Percentiles rank a stretch among this genome's conserved stretches.
These are phyloP conservation scores for Notolabrus celidotus DNA, from an alignment of 2,797 vertebrate genomes.

Conservation along the genomic window DNA sequence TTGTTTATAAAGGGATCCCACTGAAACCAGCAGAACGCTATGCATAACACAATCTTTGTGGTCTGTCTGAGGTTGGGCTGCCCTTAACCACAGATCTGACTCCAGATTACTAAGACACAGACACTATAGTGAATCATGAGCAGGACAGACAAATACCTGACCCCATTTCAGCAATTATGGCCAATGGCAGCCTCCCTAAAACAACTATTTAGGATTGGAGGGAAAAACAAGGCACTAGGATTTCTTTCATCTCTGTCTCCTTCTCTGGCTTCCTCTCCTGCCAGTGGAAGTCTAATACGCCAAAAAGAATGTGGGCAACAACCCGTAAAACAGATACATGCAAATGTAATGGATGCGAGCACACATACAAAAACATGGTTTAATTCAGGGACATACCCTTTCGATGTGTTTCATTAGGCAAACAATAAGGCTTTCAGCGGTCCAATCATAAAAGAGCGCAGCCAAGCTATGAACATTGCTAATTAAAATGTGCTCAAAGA, in stretches of 20 bases:
- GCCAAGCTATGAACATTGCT: conserved; percentile 83
- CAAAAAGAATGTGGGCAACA: conserved; percentile 46
- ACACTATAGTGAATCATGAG: conserved; percentile 73
- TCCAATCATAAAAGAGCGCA: conserved; percentile 79
- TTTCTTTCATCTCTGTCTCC: conserved; percentile 72
- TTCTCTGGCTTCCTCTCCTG: conserved; percentile 47
- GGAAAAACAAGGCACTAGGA: conserved; percentile 67
- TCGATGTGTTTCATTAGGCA: conserved; percentile 80
- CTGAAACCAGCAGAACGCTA: conserved; percentile 57
- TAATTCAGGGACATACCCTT: conserved; percentile 67
- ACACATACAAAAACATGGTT: conserved; percentile 51
- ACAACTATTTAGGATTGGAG: conserved; percentile 73
- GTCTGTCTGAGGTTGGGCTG: conserved; percentile 69
- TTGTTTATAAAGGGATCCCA: conserved; percentile 60
- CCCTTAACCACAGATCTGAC: conserved; percentile 68
- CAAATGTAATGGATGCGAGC: conserved; percentile 34
- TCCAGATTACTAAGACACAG: conserved; percentile 71
- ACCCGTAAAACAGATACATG: conserved; percentile 56
- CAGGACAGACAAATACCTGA: conserved; percentile 73
- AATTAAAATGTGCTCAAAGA: conserved; percentile 84
- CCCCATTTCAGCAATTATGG: conserved; percentile 75
- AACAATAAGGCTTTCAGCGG: conserved; percentile 83
- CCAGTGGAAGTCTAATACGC: conserved; percentile 53
- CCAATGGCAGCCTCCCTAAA: conserved; percentile 76
- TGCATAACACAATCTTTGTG: conserved; percentile 70